Conservation (phyloP, 2,797 vertebrate species). For the Falco peregrinus region DNA sequence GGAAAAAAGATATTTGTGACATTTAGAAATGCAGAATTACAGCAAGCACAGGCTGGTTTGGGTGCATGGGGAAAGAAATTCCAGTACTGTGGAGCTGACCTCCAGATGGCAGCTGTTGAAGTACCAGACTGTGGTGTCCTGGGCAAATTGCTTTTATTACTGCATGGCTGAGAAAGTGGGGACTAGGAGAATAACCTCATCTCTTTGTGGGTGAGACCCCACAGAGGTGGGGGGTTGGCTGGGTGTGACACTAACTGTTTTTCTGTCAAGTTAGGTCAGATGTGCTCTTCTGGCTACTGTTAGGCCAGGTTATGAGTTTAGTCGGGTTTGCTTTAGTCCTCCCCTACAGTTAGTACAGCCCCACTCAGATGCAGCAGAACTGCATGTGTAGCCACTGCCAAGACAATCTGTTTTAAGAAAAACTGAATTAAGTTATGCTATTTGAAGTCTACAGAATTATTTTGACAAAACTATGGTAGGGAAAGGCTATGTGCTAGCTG, state of each 20-base stretch:
- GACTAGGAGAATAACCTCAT: background rate
- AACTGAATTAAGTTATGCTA: background rate
- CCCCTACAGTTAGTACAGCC: background rate
- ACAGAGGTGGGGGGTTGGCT: background rate
- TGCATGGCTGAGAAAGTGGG: background rate
- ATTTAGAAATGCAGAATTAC: background rate
- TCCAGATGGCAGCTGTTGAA: background rate
- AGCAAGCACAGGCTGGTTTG: background rate
- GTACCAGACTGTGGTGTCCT: background rate
- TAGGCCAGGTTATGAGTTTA: background rate
- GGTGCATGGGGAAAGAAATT: background rate
- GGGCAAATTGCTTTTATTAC: background rate
- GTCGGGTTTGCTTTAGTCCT: background rate
- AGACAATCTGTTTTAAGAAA: background rate
- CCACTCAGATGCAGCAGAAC: background rate
- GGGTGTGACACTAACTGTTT: background rate
- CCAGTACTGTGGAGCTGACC: background rate
- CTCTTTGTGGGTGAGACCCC: accelerated
- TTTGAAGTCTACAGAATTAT: background rate
- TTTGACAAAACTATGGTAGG: background rate
- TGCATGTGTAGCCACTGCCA: background rate
- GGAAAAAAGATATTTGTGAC: background rate
- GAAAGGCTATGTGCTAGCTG: background rate
- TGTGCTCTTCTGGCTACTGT: background rate
- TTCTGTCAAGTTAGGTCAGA: background rate